Conservation (phyloP, 2,888 invertebrate species). For the Nesidiocoris tenuis region DNA sequence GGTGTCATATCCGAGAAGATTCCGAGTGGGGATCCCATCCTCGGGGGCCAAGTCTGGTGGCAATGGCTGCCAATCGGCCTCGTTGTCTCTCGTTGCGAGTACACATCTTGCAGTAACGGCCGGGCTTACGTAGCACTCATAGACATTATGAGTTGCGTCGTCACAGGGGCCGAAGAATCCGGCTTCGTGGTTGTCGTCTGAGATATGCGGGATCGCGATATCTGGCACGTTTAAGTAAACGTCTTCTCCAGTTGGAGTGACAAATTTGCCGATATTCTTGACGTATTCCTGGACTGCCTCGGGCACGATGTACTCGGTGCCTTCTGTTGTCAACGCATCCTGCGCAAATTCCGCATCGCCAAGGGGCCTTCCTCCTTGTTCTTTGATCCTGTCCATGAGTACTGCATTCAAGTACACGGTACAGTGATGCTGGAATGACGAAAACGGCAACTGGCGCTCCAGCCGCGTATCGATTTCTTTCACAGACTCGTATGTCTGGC, state of each 20-base stretch:
- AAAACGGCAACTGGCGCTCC: not conserved
- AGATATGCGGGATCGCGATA: not conserved
- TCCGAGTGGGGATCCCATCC: not conserved
- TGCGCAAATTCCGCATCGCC: constrained; percentile 4
- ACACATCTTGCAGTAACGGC: constrained; percentile 22
- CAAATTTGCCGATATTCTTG: not conserved
- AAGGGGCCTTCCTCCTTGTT: no score
- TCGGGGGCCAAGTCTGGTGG: not conserved
- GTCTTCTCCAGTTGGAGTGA: not conserved
- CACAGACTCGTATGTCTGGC: constrained; percentile 4
- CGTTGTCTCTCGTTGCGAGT: not conserved
- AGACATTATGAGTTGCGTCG: not conserved
- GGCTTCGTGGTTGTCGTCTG: not conserved
- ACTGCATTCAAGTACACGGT: constrained; percentile 10
- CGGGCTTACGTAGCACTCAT: constrained; percentile 26
- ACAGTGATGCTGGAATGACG: constrained; percentile 11
- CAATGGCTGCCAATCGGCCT: constrained; percentile 1
- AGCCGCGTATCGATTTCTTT: not conserved
- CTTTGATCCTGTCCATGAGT: not conserved
- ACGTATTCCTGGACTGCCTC: constrained; percentile 21
- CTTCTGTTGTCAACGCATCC: not conserved
- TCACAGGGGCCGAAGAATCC: constrained; percentile 11
- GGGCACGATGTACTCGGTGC: not conserved
- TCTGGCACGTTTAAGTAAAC: not conserved
- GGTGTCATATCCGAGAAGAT: constrained; percentile 3